Conservation (phyloP, 2,113 vertebrate species). For the Ceratotherium simum region DNA sequence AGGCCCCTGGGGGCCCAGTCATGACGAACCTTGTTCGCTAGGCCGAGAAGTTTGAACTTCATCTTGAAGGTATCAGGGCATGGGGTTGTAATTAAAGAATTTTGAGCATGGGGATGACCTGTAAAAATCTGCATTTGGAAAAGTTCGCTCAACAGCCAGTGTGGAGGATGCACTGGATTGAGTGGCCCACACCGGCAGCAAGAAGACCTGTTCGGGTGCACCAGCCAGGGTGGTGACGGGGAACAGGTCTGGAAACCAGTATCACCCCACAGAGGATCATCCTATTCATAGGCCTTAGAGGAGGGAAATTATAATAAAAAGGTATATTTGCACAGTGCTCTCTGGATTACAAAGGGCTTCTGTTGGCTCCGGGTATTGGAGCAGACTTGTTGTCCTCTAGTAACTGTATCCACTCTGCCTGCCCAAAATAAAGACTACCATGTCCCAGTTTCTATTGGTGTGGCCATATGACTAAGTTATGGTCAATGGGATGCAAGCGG, state of each 20-base stretch:
- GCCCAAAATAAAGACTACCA: background rate
- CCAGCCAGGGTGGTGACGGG: background rate
- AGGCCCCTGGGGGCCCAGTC: background rate
- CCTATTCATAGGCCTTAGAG: background rate
- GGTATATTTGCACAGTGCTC: background rate
- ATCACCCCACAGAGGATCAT: background rate
- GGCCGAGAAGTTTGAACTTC: background rate
- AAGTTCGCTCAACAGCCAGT: background rate
- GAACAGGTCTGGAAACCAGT: background rate
- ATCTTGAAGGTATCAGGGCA: background rate
- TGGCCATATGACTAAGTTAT: background rate
- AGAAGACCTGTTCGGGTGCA: background rate
- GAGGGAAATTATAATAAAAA: background rate
- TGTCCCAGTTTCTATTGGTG: background rate
- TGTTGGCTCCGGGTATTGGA: background rate
- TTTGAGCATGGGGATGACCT: background rate
- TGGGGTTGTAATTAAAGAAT: background rate
- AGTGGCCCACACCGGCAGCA: background rate
- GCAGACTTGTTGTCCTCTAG: background rate
- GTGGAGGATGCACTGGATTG: background rate
- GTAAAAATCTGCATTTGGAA: background rate
- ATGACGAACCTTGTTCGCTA: background rate
- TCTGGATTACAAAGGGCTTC: background rate
- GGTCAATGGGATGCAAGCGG: background rate
- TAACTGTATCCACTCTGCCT: background rate